phyloP scores from a whole-genome alignment of 2,888 invertebrate genomes.

The Lottia gigantea region DNA sequence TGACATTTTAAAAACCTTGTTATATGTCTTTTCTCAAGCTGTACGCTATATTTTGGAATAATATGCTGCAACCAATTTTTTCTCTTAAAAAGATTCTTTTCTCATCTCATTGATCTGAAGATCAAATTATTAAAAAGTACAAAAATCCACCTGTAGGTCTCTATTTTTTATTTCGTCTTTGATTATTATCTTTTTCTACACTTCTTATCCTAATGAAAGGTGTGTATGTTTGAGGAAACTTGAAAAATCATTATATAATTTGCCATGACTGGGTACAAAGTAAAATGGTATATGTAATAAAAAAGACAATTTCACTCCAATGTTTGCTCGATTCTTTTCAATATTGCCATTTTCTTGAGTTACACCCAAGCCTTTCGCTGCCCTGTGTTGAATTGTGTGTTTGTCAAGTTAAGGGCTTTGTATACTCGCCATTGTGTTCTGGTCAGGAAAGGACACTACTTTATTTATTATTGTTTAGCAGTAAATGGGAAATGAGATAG shows the following conservation, averaged over 20 bases:
- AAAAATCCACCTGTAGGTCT: too few species aligned
- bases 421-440: not conserved
- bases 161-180: too few species aligned
- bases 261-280: not conserved
- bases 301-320: not conserved
- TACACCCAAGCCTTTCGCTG: slow-evolving; percentile 6
- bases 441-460: slow-evolving; percentile 1
- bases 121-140: too few species aligned
- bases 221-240: not conserved
- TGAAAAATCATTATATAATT: not conserved
- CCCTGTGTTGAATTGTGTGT: slow-evolving; percentile 4
- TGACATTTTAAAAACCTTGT: too few species aligned
- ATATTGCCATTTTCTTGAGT: not conserved
- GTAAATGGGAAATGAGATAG: not conserved
- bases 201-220: too few species aligned
- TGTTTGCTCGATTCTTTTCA: slow-evolving; percentile 2
- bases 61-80: too few species aligned
- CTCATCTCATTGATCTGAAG: too few species aligned
- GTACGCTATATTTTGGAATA: too few species aligned
- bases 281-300: not conserved
- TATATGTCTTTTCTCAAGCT: too few species aligned
- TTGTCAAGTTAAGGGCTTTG: not conserved
- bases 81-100: too few species aligned
- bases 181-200: too few species aligned
- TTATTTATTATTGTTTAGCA: slow-evolving; percentile 3